Conservation (phyloP, 2,113 vertebrate genomes). For the Onychostruthus taczanowskii region DNA sequence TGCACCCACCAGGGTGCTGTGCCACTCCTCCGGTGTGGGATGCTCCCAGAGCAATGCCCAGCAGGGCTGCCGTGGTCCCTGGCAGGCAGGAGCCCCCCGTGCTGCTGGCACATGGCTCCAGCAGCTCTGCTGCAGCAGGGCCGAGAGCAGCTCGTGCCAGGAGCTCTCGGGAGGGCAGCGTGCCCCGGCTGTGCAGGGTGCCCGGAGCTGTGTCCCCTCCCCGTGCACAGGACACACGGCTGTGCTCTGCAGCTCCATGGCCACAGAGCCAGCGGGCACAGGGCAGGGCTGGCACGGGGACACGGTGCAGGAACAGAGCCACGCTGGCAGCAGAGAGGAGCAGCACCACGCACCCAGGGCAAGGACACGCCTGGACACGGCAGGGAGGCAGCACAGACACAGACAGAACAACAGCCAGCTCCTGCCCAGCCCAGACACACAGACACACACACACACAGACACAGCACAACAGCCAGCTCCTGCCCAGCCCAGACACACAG, state of each 20-base stretch:
- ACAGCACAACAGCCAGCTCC: too few species aligned
- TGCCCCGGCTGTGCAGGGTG: not conserved
- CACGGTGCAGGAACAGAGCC: not conserved
- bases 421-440: too few species aligned
- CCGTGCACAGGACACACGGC: not conserved
- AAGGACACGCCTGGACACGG: not conserved
- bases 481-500: too few species aligned
- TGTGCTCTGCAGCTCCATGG: accelerated
- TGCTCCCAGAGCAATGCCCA: not conserved
- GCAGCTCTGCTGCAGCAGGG: not conserved
- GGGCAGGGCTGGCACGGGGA: accelerated
- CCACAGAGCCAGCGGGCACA: accelerated
- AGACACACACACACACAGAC: too few species aligned
- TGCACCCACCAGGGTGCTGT: accelerated
- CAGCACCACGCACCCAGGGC: not conserved
- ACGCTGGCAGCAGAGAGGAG: not conserved
- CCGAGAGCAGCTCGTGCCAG: accelerated
- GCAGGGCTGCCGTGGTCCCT: accelerated
- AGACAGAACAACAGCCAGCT: too few species aligned
- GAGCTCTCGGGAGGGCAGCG: not conserved
- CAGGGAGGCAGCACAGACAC: not conserved
- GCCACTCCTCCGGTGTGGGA: accelerated
- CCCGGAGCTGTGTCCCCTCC: not conserved
- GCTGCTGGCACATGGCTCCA: not conserved
- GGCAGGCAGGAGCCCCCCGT: not conserved